A percentile compares a stretch with the other conserved stretches of the same genome.
Conservation (phyloP, 2,888 invertebrate genomes). For the Dugesia japonica region DNA sequence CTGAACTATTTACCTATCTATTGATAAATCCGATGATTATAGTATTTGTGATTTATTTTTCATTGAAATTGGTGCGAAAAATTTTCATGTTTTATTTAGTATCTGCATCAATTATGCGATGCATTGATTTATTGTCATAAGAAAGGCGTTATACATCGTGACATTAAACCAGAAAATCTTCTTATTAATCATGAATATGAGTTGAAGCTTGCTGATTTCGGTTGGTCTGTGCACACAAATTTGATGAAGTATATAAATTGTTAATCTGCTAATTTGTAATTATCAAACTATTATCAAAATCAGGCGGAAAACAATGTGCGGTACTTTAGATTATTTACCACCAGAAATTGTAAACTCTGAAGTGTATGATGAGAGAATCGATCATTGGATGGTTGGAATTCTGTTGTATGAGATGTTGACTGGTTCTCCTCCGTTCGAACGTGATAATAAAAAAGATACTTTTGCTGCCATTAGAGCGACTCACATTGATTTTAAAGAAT, state of each 20-base stretch:
- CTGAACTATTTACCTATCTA: too few species aligned
- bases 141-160: constrained; percentile 69
- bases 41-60: too few species aligned
- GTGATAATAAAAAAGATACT: constrained; percentile 47
- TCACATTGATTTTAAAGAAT: not conserved
- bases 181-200: constrained; percentile 67
- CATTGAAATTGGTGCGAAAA: too few species aligned
- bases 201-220: constrained; percentile 87
- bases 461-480: not conserved
- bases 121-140: constrained; percentile 74
- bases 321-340: constrained; percentile 81
- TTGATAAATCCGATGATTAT: too few species aligned
- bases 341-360: constrained; percentile 85
- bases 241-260: not conserved
- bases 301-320: constrained; percentile 86
- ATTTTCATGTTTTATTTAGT: too few species aligned
- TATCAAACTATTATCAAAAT: too few species aligned
- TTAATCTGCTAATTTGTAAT: too few species aligned
- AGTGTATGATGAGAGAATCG: constrained; percentile 64
- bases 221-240: constrained; percentile 85
- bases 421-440: constrained; percentile 81
- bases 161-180: constrained; percentile 87
- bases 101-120: constrained; percentile 59
- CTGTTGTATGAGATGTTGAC: constrained; percentile 80
- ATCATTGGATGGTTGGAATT: constrained; percentile 87